A percentile compares a stretch with the other conserved stretches of the same genome.
These are phyloP conservation scores for Megaptera novaeangliae DNA, from an alignment of 2,113 vertebrate species.

Conservation along the genomic window DNA sequence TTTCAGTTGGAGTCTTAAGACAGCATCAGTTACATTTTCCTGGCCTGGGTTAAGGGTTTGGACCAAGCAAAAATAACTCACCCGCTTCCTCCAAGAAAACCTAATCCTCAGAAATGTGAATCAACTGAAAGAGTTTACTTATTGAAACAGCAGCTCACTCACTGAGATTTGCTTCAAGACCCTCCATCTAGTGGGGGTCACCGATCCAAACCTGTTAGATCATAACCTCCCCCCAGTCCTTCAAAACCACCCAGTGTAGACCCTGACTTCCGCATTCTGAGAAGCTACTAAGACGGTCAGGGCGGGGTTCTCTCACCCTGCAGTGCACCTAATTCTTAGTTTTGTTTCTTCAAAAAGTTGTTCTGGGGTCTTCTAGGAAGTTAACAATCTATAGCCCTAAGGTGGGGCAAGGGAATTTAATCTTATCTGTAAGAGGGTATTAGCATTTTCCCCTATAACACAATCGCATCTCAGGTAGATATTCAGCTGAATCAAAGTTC, in stretches of 20 bases:
- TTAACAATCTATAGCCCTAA: not conserved
- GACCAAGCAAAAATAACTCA: not conserved
- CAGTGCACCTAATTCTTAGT: not conserved
- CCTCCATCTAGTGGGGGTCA: not conserved
- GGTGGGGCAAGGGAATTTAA: not conserved
- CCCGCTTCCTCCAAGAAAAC: not conserved
- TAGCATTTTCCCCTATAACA: not conserved
- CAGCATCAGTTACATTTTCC: not conserved
- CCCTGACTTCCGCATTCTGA: not conserved
- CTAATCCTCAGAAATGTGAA: not conserved
- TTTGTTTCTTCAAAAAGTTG: not conserved
- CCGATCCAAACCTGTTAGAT: not conserved
- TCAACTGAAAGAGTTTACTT: not conserved
- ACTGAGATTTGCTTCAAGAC: not conserved
- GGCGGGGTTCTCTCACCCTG: not conserved
- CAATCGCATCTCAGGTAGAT: not conserved
- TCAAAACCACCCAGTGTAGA: not conserved
- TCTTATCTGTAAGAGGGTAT: not conserved
- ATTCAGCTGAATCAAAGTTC: not conserved
- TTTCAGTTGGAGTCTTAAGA: not conserved
- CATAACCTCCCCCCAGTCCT: not conserved
- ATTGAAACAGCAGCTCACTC: not conserved
- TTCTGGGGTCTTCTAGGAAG: not conserved
- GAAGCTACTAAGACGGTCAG: accelerated
- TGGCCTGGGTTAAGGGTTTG: not conserved